phyloP scores from a whole-genome alignment of 2,888 invertebrate genomes.

The Drosophila neotestacea region DNA sequence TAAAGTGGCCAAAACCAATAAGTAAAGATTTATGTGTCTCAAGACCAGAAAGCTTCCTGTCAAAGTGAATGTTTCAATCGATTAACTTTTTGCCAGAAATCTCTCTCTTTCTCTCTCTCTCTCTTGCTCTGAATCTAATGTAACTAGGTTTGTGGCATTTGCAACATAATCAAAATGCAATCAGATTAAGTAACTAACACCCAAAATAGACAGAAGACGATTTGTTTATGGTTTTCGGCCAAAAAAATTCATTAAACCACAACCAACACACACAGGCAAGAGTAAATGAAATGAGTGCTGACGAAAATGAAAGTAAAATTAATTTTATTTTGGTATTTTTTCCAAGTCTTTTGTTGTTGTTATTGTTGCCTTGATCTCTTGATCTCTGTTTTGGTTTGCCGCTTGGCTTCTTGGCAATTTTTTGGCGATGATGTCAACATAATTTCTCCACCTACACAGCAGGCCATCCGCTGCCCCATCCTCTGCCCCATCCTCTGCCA shows the following conservation, averaged over 20 bases:
- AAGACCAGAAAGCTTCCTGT: slow-evolving; percentile 32
- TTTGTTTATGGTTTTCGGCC: slow-evolving; percentile 22
- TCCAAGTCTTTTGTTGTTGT: slow-evolving; percentile 25
- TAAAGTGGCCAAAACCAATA: slow-evolving; percentile 8
- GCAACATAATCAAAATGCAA: slow-evolving; percentile 54
- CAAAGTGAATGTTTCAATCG: slow-evolving; percentile 10
- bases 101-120: neutral
- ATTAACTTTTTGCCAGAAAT: slow-evolving; percentile 14
- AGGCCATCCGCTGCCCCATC: slow-evolving; percentile 39
- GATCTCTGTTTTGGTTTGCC: slow-evolving; percentile 34
- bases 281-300: slow-evolving; percentile 49
- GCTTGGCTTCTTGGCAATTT: slow-evolving; percentile 72
- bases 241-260: slow-evolving; percentile 46
- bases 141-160: slow-evolving; percentile 28
- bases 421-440: slow-evolving; percentile 80
- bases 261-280: slow-evolving; percentile 19
- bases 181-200: slow-evolving; percentile 53
- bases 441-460: slow-evolving; percentile 81
- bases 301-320: slow-evolving; percentile 79
- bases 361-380: slow-evolving; percentile 35
- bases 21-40: neutral
- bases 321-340: slow-evolving; percentile 64
- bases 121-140: neutral
- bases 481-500: slow-evolving; percentile 9
- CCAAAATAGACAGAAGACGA: slow-evolving; percentile 36